These are phyloP conservation scores for Drosophila triauraria DNA, from an alignment of 1,140 invertebrate species.

Conservation along the genomic window DNA sequence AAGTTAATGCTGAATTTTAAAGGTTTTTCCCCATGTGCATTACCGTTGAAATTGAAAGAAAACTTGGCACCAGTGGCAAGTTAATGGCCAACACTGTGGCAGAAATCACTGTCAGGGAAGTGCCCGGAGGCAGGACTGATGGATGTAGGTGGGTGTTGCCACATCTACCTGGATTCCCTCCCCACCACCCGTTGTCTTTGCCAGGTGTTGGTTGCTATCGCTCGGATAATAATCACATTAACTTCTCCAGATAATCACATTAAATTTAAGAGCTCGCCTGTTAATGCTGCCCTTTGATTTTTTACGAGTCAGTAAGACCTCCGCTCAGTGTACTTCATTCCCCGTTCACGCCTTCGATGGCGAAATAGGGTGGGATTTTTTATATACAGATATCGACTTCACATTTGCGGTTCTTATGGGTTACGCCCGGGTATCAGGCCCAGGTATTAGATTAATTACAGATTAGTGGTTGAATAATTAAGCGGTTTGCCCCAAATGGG, in stretches of 20 bases:
- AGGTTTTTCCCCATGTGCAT: conserved; percentile 1
- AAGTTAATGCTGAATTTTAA: too few species aligned
- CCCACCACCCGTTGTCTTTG: conserved; percentile 7
- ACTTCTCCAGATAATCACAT: conserved; percentile 77
- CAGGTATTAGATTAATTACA: conserved; percentile 59
- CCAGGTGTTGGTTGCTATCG: conserved; percentile 45
- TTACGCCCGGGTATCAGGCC: conserved; percentile 14
- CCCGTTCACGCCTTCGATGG: conserved; percentile 20
- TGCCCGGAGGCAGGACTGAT: conserved; percentile 46
- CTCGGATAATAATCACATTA: conserved; percentile 77
- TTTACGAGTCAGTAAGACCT: conserved; percentile 62
- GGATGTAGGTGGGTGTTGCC: conserved; percentile 32
- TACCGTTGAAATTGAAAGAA: conserved; percentile 65
- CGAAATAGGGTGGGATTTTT: background rate
- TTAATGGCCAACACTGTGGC: conserved; percentile 55
- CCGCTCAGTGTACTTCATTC: conserved; percentile 7
- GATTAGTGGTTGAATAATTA: conserved; percentile 53
- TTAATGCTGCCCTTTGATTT: conserved; percentile 65
- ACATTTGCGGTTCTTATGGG: conserved; percentile 21
- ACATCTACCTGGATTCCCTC: conserved; percentile 15
- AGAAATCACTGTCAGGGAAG: conserved; percentile 48
- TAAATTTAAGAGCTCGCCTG: conserved; percentile 62
- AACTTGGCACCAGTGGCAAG: conserved; percentile 58
- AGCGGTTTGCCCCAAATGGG: conserved; percentile 56
- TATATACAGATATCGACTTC: conserved; percentile 2